Evolutionary conservation across 2,113 vertebrate species (phyloP).

Genomic region (Bujurquina vittata): DNA sequence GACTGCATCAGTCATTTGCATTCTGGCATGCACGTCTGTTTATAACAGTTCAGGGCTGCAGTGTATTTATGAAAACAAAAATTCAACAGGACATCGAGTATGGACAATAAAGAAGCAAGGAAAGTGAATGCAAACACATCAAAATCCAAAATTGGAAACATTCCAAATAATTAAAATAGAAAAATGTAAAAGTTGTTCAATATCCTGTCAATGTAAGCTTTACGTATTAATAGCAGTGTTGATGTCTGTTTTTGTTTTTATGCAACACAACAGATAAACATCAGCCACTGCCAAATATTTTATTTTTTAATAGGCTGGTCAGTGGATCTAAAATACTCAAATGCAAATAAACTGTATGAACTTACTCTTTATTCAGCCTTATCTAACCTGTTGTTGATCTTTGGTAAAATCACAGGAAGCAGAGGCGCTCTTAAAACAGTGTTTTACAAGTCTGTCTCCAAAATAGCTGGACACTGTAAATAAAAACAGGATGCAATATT

Average conservation of each 20-base stretch:
- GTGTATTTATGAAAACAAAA: not conserved
- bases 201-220: not conserved
- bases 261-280: not conserved
- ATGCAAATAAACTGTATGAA: accelerated
- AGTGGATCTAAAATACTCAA: not conserved
- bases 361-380: not conserved
- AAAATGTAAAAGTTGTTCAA: not conserved
- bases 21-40: not conserved
- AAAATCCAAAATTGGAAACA: not conserved
- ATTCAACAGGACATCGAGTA: accelerated
- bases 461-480: not conserved
- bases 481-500: not conserved
- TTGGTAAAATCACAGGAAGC: not conserved
- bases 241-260: not conserved
- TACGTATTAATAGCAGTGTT: not conserved
- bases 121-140: not conserved
- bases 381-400: not conserved
- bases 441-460: not conserved
- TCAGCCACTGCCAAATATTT: not conserved
- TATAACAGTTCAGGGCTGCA: not conserved
- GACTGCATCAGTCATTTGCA: not conserved
- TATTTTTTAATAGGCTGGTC: not conserved
- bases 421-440: not conserved
- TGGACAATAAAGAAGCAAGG: not conserved
- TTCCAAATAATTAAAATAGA: not conserved